Conservation (phyloP, 1,140 invertebrate genomes). For the Drosophila insularis region DNA sequence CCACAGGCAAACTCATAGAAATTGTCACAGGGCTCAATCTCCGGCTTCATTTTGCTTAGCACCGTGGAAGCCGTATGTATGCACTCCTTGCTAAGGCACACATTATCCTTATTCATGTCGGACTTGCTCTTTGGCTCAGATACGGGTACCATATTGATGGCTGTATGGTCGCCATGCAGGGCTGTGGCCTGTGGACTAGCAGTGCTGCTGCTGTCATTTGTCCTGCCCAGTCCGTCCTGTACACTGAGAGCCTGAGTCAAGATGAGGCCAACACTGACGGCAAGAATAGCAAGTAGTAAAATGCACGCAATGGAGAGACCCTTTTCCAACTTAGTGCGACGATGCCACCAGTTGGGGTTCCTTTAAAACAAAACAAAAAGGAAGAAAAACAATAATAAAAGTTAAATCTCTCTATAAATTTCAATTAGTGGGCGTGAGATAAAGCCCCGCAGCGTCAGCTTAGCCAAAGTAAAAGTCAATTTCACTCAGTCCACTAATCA, state of each 20-base stretch:
- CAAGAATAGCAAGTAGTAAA: conserved; percentile 86
- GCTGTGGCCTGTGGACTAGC: conserved; percentile 57
- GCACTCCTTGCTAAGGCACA: conserved; percentile 87
- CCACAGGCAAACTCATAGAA: conserved; percentile 94
- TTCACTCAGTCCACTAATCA: conserved; percentile 38
- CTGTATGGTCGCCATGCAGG: conserved; percentile 47
- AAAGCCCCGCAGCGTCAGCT: conserved; percentile 11
- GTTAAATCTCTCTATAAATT: conserved; percentile 23
- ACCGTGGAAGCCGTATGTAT: conserved; percentile 89
- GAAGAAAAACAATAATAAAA: conserved; percentile 14
- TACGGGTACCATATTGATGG: conserved; percentile 55
- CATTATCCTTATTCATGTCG: conserved; percentile 52
- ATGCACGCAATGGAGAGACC: conserved; percentile 87
- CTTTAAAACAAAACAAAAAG: conserved; percentile 83
- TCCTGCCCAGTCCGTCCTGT: conserved; percentile 14
- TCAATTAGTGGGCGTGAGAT: conserved; percentile 29
- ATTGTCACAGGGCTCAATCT: conserved; percentile 93
- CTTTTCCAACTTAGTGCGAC: conserved; percentile 90
- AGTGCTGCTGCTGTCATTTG: neutral
- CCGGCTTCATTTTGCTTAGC: conserved; percentile 88
- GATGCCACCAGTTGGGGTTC: conserved; percentile 94
- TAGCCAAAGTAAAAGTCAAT: conserved; percentile 29
- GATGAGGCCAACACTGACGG: conserved; percentile 87
- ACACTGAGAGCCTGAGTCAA: conserved; percentile 78
- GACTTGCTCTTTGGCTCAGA: conserved; percentile 48